Evolutionary conservation across 2,113 vertebrate species (phyloP).

Genomic region (Lasiurus cinereus): DNA sequence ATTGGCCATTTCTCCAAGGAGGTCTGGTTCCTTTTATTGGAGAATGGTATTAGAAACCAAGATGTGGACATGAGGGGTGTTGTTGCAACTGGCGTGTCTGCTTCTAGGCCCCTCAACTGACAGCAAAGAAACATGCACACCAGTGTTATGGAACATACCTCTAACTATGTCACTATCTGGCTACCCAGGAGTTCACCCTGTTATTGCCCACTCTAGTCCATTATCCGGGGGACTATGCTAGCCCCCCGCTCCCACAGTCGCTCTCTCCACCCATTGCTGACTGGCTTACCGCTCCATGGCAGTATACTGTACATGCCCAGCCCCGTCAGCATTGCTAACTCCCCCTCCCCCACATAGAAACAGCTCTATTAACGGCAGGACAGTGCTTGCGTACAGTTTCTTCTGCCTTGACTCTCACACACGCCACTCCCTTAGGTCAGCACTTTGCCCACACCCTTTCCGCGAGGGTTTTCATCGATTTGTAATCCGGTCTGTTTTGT

Average conservation of each 20-base stretch:
- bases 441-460: not conserved
- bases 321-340: not conserved
- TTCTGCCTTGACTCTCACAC: not conserved
- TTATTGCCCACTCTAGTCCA: not conserved
- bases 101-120: not conserved
- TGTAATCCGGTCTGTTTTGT: not conserved
- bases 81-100: not conserved
- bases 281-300: not conserved
- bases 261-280: not conserved
- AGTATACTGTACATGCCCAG: fast-evolving
- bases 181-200: not conserved
- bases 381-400: not conserved
- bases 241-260: too few species aligned
- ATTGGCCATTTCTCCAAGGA: not conserved
- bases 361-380: not conserved
- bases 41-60: not conserved
- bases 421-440: not conserved
- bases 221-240: not conserved
- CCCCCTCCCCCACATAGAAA: fast-evolving
- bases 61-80: not conserved
- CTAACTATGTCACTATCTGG: not conserved
- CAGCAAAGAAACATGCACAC: not conserved
- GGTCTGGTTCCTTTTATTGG: not conserved
- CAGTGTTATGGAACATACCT: not conserved
- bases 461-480: not conserved